Evolutionary conservation across 2,113 vertebrate genomes (phyloP), one percentile per base, ranked within the genome.

Genomic region (Calypte anna): DNA sequence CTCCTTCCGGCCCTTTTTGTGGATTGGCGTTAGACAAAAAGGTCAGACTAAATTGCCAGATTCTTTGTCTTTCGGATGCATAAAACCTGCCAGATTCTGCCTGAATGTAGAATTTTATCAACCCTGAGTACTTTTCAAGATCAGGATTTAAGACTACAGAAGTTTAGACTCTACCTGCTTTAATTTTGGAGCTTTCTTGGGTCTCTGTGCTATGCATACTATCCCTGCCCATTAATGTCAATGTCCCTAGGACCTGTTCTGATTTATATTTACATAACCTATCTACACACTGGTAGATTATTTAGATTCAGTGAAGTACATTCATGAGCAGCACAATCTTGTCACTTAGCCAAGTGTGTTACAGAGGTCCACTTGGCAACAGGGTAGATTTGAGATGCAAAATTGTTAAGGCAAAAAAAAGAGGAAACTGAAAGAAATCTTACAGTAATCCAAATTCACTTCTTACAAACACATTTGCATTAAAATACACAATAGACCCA

Each of bases 401-500:
- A 86, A 62, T 72, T 79, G 33, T 46, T 73, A n/a, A 55, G 66
- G 31, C 8, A 57, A 82, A 61, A 85, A 85, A 68, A 36, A 72
- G 50, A 28, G 2, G 10, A 68, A 72, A 22, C 6, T 33, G 43
- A 44, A 77, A 51, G 82, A 91, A 50, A 10, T 3, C 44, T 79
- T 58, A 53, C 0, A 0, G 69, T 76, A 92, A 44, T 78, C 57
- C 44, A 73, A 88, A 94, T 82, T 84, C 53, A 66, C 16, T 93
- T 80, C 53, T 83, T 73, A 53, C 81, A 82, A 93, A 75, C 57
- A 69, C 36, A 93, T 87, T 92, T 94, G 70, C 86, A 94, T 91
- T 85, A 79, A 94, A 94, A 96, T 91, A 46, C 63, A 88, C 27
- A 76, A 82, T 87, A 95, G 94, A 91, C 43, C 28, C 51, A 82